Evolutionary conservation across 2,797 vertebrate genomes (phyloP).

Genomic region (Arctocebus calabarensis): DNA sequence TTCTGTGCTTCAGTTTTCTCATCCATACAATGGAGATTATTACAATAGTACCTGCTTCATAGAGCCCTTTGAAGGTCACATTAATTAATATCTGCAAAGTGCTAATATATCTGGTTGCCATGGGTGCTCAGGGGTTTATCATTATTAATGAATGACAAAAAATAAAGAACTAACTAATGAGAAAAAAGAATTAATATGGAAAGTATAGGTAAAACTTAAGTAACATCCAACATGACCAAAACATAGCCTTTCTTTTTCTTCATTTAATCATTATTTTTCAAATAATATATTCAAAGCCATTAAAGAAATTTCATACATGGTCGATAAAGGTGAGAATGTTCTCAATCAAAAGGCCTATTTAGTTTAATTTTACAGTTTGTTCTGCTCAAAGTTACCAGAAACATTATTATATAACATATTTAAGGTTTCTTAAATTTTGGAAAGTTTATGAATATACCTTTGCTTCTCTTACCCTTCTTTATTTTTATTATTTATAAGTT

Average conservation of each 20-base stretch:
- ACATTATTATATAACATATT: slow-evolving; percentile 11
- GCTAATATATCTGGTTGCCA: not conserved
- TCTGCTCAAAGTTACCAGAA: not conserved
- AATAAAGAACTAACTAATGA: not conserved
- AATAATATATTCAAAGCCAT: not conserved
- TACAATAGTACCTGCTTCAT: not conserved
- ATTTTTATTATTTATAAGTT: slow-evolving; percentile 44
- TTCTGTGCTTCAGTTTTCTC: not conserved
- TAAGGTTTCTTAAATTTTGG: slow-evolving; percentile 1
- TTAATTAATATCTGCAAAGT: slow-evolving; percentile 11
- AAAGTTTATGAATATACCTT: not conserved
- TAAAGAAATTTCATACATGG: not conserved
- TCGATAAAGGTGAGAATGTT: not conserved
- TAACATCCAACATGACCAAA: not conserved
- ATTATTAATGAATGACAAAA: not conserved
- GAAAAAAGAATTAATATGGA: not conserved
- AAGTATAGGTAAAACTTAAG: not conserved
- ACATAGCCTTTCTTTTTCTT: not conserved
- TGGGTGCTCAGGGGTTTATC: not conserved
- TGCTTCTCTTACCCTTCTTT: not conserved
- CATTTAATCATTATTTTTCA: slow-evolving; percentile 27
- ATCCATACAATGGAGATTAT: not conserved
- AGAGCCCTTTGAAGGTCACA: not conserved
- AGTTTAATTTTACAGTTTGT: not conserved
- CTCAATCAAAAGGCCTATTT: not conserved